Evolutionary conservation across 2,113 vertebrate genomes (phyloP).

Genomic region (Paramisgurnus dabryanus): DNA sequence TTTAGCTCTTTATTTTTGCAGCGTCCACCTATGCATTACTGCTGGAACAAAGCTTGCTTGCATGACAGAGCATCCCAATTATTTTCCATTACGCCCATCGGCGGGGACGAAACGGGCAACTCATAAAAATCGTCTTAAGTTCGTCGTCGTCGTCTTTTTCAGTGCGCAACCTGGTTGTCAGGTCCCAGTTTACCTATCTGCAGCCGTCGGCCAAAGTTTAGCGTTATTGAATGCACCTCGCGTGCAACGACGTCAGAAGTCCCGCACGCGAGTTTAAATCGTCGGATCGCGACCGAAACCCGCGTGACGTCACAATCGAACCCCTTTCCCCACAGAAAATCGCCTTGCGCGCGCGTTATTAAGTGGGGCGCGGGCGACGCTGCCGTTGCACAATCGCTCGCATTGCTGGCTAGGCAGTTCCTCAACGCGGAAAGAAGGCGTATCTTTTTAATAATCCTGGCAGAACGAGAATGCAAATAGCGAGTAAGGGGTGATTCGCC

Average conservation of each 20-base stretch:
- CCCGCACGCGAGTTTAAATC: neutral
- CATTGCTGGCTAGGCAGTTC: constrained; percentile 58
- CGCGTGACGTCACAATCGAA: constrained; percentile 28
- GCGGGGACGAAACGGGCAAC: constrained; percentile 42
- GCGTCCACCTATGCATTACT: constrained; percentile 55
- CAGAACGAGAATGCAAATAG: constrained; percentile 75
- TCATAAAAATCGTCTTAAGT: constrained; percentile 52
- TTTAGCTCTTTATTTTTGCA: constrained; percentile 61
- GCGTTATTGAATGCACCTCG: constrained; percentile 41
- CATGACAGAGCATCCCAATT: constrained; percentile 48
- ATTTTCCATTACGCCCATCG: constrained; percentile 59
- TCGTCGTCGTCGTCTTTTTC: constrained; percentile 28
- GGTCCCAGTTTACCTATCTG: constrained; percentile 54
- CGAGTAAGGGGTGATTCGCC: constrained; percentile 77
- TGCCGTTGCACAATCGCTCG: constrained; percentile 52
- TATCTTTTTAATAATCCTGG: constrained; percentile 70
- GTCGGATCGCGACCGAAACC: constrained; percentile 16
- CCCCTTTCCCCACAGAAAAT: constrained; percentile 11
- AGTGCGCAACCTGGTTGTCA: constrained; percentile 59
- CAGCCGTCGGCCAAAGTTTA: constrained; percentile 46
- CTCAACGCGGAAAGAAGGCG: constrained; percentile 71
- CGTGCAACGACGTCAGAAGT: constrained; percentile 38
- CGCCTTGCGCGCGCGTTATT: constrained; percentile 31
- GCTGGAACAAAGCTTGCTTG: constrained; percentile 55
- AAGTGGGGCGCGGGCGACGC: constrained; percentile 37